Evolutionary conservation across 37 sponge, comb jelly and placozoan genomes (phyloP).

Genomic region (Bolinopsis microptera): DNA sequence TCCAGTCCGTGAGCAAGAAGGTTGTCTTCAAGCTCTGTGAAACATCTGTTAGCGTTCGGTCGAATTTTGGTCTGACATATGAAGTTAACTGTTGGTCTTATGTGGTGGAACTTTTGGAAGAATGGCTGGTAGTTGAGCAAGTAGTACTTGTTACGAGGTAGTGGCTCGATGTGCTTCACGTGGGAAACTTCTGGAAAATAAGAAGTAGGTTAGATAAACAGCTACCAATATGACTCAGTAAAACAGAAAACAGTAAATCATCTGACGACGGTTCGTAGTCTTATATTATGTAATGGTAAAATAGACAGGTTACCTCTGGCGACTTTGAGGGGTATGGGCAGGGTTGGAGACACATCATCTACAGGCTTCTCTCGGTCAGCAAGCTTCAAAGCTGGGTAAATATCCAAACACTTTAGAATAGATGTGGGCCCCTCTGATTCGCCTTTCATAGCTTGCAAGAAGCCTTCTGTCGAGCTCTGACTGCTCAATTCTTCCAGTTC

Average conservation of each 20-base stretch:
- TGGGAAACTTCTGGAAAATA: background rate
- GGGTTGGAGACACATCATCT: background rate
- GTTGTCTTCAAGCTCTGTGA: slow-evolving; percentile 51
- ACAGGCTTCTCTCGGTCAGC: background rate
- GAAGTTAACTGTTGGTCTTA: slow-evolving; percentile 28
- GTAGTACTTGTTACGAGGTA: slow-evolving; percentile 12
- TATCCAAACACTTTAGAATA: background rate
- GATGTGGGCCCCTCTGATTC: background rate
- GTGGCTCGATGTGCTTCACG: background rate
- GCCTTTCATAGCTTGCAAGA: slow-evolving; percentile 20
- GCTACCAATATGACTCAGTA: too few species aligned
- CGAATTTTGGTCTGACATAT: background rate
- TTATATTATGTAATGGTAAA: too few species aligned
- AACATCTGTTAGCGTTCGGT: slow-evolving; percentile 7
- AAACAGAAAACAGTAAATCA: too few species aligned
- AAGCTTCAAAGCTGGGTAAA: slow-evolving; percentile 2
- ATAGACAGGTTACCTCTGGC: background rate
- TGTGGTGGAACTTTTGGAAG: slow-evolving; percentile 38
- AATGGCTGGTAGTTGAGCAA: slow-evolving; percentile 35
- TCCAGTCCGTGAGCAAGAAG: slow-evolving; percentile 56
- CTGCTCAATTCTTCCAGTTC: slow-evolving; percentile 33
- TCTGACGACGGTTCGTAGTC: too few species aligned
- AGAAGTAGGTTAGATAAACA: too few species aligned
- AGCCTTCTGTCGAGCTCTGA: background rate
- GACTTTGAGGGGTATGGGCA: background rate